Conservation (phyloP, 2,797 vertebrate genomes). For the Helostoma temminkii region DNA sequence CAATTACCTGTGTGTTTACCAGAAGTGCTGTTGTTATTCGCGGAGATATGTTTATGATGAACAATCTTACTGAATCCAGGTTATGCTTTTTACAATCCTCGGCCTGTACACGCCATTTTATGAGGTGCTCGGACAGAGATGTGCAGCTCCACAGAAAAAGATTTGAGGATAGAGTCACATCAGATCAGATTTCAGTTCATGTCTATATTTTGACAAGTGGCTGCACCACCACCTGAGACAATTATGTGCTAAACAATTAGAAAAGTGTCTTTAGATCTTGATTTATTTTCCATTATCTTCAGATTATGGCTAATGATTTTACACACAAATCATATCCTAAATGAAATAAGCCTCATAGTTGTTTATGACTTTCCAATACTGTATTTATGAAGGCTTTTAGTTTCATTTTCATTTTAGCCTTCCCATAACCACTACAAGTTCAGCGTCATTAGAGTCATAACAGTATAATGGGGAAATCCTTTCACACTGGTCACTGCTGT, state of each 20-base stretch:
- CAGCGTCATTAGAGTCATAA: background rate
- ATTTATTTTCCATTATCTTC: too few relatives aligned
- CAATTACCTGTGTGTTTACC: conserved; percentile 17
- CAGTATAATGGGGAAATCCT: conserved; percentile 14
- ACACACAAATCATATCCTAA: too few relatives aligned
- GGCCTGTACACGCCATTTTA: conserved; percentile 55
- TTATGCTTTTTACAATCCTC: background rate
- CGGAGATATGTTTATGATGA: background rate
- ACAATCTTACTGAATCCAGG: background rate
- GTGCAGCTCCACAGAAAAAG: background rate
- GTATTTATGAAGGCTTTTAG: background rate
- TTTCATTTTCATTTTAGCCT: conserved; percentile 49
- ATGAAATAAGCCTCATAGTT: background rate
- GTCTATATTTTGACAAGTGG: background rate
- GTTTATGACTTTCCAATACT: background rate
- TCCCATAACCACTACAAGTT: background rate
- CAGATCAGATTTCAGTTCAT: background rate
- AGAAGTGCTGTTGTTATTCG: background rate
- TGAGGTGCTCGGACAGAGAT: background rate
- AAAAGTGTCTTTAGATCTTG: background rate
- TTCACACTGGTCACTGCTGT: background rate
- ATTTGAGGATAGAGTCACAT: background rate
- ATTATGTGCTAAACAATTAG: background rate
- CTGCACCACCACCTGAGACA: background rate
- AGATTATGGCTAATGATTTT: background rate